Conservation (phyloP, 2,797 vertebrate species). For the Danionella dracula region DNA sequence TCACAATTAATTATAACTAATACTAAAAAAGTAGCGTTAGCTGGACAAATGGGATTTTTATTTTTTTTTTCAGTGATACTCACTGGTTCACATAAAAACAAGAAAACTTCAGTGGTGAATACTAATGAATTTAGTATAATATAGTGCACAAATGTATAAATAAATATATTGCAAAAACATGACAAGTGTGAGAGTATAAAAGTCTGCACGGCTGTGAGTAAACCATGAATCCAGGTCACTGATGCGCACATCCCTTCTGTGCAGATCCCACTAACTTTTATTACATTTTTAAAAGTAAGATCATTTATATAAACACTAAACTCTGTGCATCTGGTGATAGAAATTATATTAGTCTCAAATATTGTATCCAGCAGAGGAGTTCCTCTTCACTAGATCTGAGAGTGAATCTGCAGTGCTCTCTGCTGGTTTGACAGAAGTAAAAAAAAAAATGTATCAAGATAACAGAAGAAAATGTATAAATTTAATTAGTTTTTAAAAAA, state of each 20-base stretch:
- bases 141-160: background rate
- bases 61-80: too few species aligned
- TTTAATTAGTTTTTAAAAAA: too few species aligned
- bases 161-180: too few species aligned
- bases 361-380: background rate
- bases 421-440: background rate
- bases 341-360: background rate
- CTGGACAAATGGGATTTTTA: too few species aligned
- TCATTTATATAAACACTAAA: too few species aligned
- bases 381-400: background rate
- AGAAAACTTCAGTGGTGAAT: too few species aligned
- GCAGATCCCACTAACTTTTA: background rate
- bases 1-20: too few species aligned
- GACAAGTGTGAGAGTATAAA: background rate
- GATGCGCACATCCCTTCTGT: conserved; percentile 7
- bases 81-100: too few species aligned
- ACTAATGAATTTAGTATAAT: too few species aligned
- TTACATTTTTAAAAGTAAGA: conserved; percentile 9
- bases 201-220: conserved; percentile 5
- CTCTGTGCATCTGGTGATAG: background rate
- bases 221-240: conserved; percentile 33
- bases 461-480: too few species aligned
- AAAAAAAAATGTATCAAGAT: too few species aligned
- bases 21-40: too few species aligned
- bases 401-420: conserved; percentile 8